These are phyloP conservation scores for Thymelicus acteon DNA, from an alignment of 2,888 invertebrate genomes.

Conservation along the genomic window DNA sequence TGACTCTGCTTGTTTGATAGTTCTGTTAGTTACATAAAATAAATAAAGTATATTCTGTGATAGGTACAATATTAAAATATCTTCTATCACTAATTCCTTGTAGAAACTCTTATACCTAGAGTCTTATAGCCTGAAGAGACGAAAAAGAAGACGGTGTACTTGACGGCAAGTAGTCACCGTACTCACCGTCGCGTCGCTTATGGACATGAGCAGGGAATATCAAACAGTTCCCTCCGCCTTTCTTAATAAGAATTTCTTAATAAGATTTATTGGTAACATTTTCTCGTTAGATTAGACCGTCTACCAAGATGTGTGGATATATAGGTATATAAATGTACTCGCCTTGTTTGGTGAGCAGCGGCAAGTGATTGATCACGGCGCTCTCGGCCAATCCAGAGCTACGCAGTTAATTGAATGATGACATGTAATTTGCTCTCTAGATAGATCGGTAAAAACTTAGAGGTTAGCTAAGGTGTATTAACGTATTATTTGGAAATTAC, in stretches of 20 bases:
- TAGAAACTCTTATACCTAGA: too few relatives aligned
- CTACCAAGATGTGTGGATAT: constrained; percentile 1
- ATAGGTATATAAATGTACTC: not conserved
- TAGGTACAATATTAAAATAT: too few relatives aligned
- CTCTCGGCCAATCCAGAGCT: constrained; percentile 19
- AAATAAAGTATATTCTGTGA: too few relatives aligned
- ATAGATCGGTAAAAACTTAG: constrained; percentile 28
- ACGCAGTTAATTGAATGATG: constrained; percentile 35
- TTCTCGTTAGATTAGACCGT: constrained; percentile 19
- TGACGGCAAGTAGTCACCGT: too few relatives aligned
- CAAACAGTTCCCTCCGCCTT: not conserved
- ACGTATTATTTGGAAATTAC: constrained; percentile 1
- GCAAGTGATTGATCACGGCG: constrained; percentile 33
- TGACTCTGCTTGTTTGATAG: too few relatives aligned
- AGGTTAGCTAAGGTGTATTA: not conserved
- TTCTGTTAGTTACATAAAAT: too few relatives aligned
- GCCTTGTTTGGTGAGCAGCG: constrained; percentile 33
- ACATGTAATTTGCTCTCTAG: constrained; percentile 28
- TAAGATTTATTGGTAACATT: constrained; percentile 22
- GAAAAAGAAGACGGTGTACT: too few relatives aligned
- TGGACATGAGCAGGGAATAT: too few relatives aligned
- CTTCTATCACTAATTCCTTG: too few relatives aligned
- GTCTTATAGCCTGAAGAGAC: too few relatives aligned
- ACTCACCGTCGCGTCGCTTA: too few relatives aligned
- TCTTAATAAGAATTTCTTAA: constrained; percentile 1